Evolutionary conservation across 2,797 vertebrate genomes (phyloP).

Genomic region (Cheirogaleus major): DNA sequence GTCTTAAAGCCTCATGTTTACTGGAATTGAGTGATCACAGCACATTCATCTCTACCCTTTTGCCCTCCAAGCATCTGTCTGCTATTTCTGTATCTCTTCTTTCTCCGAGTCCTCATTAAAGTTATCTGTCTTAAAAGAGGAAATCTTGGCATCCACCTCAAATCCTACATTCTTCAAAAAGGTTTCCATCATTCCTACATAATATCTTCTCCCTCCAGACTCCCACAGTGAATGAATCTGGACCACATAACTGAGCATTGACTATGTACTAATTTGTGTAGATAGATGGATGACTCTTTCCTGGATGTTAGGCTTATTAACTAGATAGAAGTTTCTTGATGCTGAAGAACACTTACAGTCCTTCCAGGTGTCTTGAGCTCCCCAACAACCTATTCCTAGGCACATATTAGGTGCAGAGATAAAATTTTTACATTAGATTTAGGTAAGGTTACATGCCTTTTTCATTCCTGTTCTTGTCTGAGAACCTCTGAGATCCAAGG

Average conservation of each 20-base stretch:
- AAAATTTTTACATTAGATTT: not conserved
- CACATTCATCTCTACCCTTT: not conserved
- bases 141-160: not conserved
- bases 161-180: not conserved
- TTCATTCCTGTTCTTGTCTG: not conserved
- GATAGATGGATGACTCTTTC: not conserved
- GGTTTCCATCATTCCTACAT: not conserved
- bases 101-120: slow-evolving; percentile 8
- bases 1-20: not conserved
- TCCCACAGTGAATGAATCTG: not conserved
- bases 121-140: not conserved
- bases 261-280: not conserved
- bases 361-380: not conserved
- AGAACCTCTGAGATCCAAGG: not conserved
- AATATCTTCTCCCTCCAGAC: not conserved
- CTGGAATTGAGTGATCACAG: not conserved
- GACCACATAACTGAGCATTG: not conserved
- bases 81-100: slow-evolving; percentile 1
- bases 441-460: not conserved
- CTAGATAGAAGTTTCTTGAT: not conserved
- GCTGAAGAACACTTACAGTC: not conserved
- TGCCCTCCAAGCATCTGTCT: slow-evolving; percentile 34
- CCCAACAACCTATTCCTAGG: not conserved
- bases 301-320: not conserved
- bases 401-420: not conserved